Conservation (phyloP, 2,888 invertebrate species). For the Griposia aprilina region DNA sequence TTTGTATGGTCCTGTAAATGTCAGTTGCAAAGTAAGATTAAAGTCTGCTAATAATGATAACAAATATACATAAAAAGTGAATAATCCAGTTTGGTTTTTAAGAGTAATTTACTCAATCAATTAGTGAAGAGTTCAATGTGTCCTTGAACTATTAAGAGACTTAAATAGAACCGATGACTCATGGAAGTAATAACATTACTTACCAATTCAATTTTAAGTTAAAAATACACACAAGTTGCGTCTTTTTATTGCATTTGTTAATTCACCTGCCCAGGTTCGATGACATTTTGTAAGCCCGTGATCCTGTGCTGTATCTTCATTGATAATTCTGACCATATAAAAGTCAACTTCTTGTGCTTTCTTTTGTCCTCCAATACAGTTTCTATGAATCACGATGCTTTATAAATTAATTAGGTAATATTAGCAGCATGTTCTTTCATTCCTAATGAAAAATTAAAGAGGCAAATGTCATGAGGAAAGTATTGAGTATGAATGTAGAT, state of each 20-base stretch:
- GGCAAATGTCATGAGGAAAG: no score
- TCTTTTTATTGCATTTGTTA: conserved; percentile 9
- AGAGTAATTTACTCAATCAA: background rate
- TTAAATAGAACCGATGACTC: conserved; percentile 23
- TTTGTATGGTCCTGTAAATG: background rate
- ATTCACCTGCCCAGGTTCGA: conserved; percentile 32
- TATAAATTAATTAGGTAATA: background rate
- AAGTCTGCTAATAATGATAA: background rate
- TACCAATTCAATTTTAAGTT: conserved; percentile 1
- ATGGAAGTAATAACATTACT: conserved; percentile 17
- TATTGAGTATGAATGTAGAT: no score
- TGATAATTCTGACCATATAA: background rate
- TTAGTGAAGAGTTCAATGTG: conserved; percentile 8
- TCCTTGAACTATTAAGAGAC: background rate
- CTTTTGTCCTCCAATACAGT: background rate
- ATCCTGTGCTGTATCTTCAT: background rate
- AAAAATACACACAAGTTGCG: conserved; percentile 5
- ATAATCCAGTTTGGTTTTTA: background rate
- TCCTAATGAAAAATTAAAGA: no score
- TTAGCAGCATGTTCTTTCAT: background rate
- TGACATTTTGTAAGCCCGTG: conserved; percentile 8
- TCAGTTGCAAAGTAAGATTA: background rate
- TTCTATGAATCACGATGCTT: background rate
- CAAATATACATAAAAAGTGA: background rate
- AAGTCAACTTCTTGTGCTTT: background rate